phyloP scores from a whole-genome alignment of 2,797 vertebrate species.

The Neostethus bicornis region DNA sequence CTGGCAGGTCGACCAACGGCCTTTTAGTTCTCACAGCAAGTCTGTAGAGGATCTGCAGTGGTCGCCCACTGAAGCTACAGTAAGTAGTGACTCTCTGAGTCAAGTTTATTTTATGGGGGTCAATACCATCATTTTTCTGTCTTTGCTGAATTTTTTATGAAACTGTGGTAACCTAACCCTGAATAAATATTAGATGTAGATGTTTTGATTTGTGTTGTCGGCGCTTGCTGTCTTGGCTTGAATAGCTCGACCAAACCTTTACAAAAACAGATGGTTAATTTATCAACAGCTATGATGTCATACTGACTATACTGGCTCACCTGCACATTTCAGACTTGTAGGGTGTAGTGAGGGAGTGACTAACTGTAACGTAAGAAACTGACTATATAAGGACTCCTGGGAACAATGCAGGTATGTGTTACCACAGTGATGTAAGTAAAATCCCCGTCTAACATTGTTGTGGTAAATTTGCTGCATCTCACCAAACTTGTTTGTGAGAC shows the following conservation, averaged over 20 bases:
- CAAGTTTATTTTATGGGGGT: neutral
- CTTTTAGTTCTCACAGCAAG: slow-evolving; percentile 87
- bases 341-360: slow-evolving; percentile 9
- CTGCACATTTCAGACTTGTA: neutral
- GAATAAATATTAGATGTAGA: neutral
- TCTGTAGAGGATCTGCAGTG: slow-evolving; percentile 95
- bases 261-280: neutral
- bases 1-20: slow-evolving; percentile 91
- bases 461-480: neutral
- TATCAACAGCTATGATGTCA: neutral
- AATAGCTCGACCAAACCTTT: neutral
- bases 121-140: neutral
- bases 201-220: neutral
- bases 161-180: neutral
- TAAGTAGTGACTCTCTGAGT: slow-evolving; percentile 54
- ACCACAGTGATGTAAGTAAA: neutral
- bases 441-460: neutral
- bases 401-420: neutral
- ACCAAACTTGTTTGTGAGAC: slow-evolving; percentile 33
- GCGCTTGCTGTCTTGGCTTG: neutral
- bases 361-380: slow-evolving; percentile 16
- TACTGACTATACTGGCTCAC: neutral
- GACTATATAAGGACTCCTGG: slow-evolving; percentile 3
- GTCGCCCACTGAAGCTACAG: slow-evolving; percentile 92
- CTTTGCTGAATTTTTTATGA: neutral